A percentile compares a stretch with the other conserved stretches of the same genome.
Conservation (phyloP, 2,113 vertebrate species). For the Phrynosoma platyrhinos region DNA sequence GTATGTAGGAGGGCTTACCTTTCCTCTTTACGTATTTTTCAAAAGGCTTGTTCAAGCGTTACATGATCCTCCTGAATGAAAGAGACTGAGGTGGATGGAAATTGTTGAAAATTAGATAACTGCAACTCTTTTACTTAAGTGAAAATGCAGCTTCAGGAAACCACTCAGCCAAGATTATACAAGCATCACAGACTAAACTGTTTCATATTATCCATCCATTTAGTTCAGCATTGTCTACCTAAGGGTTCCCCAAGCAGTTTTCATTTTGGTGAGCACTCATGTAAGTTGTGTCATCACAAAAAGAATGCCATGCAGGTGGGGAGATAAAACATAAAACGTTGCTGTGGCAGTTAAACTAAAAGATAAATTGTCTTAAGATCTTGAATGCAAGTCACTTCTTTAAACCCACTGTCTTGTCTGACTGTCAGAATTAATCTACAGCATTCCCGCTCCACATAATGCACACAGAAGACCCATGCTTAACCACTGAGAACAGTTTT, state of each 20-base stretch:
- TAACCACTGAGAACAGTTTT: too few species aligned
- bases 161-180: not conserved
- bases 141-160: not conserved
- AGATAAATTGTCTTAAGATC: not conserved
- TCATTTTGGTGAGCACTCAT: not conserved
- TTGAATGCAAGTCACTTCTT: not conserved
- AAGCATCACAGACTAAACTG: not conserved
- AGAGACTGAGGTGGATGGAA: not conserved
- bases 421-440: not conserved
- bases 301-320: not conserved
- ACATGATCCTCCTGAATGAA: not conserved
- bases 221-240: not conserved
- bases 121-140: not conserved
- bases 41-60: not conserved
- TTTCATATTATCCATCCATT: not conserved
- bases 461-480: not conserved
- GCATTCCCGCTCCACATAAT: not conserved
- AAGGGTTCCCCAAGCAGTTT: not conserved
- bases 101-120: not conserved
- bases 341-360: not conserved
- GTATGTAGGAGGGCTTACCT: conserved; percentile 29
- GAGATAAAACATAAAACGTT: not conserved
- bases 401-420: not conserved
- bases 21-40: not conserved
- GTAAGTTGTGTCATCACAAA: not conserved